Evolutionary conservation across 2,113 vertebrate genomes (phyloP).

Genomic region (Hiodon alosoides): DNA sequence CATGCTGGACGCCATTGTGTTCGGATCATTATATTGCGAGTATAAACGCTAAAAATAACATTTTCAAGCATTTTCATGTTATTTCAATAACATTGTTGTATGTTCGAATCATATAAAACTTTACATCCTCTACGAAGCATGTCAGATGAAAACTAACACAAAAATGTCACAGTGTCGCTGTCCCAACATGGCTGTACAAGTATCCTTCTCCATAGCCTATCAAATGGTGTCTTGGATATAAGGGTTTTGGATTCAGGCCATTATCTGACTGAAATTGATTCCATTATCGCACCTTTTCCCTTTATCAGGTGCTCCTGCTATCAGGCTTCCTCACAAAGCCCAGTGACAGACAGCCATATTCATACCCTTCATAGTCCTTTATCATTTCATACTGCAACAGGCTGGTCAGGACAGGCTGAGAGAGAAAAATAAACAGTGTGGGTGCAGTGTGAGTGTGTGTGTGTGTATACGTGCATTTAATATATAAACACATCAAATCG

Average conservation of each 20-base stretch:
- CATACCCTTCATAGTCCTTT: background rate
- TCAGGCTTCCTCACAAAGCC: background rate
- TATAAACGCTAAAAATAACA: too few relatives aligned
- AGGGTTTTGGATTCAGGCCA: constrained; percentile 7
- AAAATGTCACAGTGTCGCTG: too few relatives aligned
- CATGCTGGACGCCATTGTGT: too few relatives aligned
- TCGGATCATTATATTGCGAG: too few relatives aligned
- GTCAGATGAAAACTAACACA: too few relatives aligned
- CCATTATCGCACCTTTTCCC: constrained; percentile 15
- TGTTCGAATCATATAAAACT: too few relatives aligned
- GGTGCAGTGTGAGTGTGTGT: background rate
- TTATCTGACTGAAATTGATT: constrained; percentile 8
- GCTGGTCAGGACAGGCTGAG: background rate
- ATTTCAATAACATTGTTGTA: too few relatives aligned
- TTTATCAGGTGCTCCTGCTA: constrained; percentile 6
- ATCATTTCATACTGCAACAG: background rate
- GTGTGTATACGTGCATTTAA: background rate
- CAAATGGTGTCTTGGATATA: too few relatives aligned
- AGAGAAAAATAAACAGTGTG: background rate
- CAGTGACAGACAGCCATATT: background rate
- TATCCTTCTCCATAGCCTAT: too few relatives aligned
- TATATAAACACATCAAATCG: constrained; percentile 36
- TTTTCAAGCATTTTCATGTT: too few relatives aligned
- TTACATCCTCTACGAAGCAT: too few relatives aligned
- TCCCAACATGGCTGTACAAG: too few relatives aligned